phyloP scores from a whole-genome alignment of 2,797 vertebrate species.

The Eutrigla gurnardus region DNA sequence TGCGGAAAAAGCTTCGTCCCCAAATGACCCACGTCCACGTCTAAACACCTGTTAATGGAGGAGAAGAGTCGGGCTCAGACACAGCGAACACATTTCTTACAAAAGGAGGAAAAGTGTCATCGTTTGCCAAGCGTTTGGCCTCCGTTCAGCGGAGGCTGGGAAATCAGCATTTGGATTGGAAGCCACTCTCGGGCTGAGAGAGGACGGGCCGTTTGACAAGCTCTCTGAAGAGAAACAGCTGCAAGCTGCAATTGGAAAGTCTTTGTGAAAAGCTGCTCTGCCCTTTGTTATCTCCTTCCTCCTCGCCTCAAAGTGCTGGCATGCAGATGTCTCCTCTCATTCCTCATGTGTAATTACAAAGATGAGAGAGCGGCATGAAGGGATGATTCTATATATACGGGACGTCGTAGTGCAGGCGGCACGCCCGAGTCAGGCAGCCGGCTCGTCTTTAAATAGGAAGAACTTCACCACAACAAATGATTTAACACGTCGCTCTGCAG shows the following conservation, averaged over 20 bases:
- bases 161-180: slow-evolving; percentile 49
- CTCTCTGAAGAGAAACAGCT: slow-evolving; percentile 75
- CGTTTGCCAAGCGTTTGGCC: slow-evolving; percentile 32
- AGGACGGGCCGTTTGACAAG: slow-evolving; percentile 42
- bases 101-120: slow-evolving; percentile 42
- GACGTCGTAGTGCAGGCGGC: slow-evolving; percentile 37
- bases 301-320: slow-evolving; percentile 64
- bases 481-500: slow-evolving; percentile 33
- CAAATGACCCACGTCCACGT: background rate
- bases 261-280: slow-evolving; percentile 60
- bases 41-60: slow-evolving; percentile 43
- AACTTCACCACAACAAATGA: slow-evolving; percentile 44
- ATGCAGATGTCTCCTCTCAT: slow-evolving; percentile 74
- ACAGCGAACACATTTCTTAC: slow-evolving; percentile 32
- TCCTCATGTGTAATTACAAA: slow-evolving; percentile 72
- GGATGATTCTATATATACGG: slow-evolving; percentile 45
- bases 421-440: slow-evolving; percentile 35
- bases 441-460: slow-evolving; percentile 41
- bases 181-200: slow-evolving; percentile 50
- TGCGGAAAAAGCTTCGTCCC: background rate
- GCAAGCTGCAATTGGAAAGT: slow-evolving; percentile 71
- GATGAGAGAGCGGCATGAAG: slow-evolving; percentile 50
- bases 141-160: slow-evolving; percentile 40
- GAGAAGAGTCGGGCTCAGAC: slow-evolving; percentile 14
- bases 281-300: slow-evolving; percentile 74